These are phyloP conservation scores for Calephelis virginiensis DNA, from an alignment of 1,140 invertebrate genomes.

Conservation along the genomic window DNA sequence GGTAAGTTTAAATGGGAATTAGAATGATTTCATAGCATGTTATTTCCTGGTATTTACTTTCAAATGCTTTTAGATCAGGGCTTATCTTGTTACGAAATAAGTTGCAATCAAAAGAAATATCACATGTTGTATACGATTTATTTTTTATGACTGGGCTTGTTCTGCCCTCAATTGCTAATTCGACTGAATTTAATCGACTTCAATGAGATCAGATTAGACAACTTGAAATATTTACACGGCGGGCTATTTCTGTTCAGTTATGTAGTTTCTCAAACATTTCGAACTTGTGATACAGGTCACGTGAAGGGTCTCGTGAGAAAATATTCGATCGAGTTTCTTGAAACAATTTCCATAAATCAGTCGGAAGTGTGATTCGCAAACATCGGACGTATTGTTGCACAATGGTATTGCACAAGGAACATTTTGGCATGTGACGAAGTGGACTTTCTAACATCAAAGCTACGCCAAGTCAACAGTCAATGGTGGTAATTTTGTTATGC, in stretches of 20 bases:
- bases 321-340: constrained; percentile 13
- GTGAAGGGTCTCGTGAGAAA: constrained; percentile 17
- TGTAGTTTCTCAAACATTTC: constrained; percentile 8
- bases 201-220: constrained; percentile 5
- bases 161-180: constrained; percentile 11
- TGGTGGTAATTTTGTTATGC: too few relatives aligned
- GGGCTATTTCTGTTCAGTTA: constrained; percentile 7
- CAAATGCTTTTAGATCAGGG: neutral
- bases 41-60: too few relatives aligned
- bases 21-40: too few relatives aligned
- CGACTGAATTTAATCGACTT: constrained; percentile 1
- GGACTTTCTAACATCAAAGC: constrained; percentile 6
- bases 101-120: neutral
- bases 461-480: neutral
- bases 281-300: constrained; percentile 17
- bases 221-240: neutral
- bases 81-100: neutral
- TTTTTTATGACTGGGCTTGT: constrained; percentile 7
- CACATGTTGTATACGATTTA: constrained; percentile 1
- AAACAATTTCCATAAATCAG: constrained; percentile 17
- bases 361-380: constrained; percentile 11
- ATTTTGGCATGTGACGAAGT: constrained; percentile 16
- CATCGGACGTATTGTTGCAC: constrained; percentile 10
- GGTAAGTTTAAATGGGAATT: too few relatives aligned
- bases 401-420: constrained; percentile 13